Base-by-base conservation (phyloP, 2,888 invertebrate genomes). In the Pyrocoelia pectoralis region DNA sequence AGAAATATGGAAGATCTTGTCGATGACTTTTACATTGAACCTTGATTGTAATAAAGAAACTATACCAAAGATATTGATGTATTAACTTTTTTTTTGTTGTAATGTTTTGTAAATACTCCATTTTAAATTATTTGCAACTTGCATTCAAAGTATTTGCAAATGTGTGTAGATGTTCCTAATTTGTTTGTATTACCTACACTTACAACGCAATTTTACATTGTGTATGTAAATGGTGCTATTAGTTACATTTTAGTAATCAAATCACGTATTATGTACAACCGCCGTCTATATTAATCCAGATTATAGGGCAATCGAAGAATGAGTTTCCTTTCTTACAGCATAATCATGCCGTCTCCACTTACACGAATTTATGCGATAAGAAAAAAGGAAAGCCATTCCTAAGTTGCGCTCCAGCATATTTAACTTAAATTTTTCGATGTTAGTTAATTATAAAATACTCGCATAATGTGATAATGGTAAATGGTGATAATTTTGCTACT, bases 401-500 rank as follows among this genome's bases (percentile, higher is more conserved):
- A n/a, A n/a, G n/a, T n/a, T n/a, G n/a, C n/a, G n/a, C n/a, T n/a
- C n/a, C n/a, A n/a, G 14, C 13, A 14, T 41, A 14, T 41, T 17
- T 61, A 28, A 13, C 14, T 28, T 15, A 56, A 51, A 41, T 33
- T 15, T 72, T 70, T 73, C 73, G 68, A 71, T 73, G 70, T 73
- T 70, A 70, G 70, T 73, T 70, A 60, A 54, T n/a, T 43, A 28
- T 51, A 70, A 67, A 71, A 80, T 79, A 79, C 80, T 80, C 78
- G 77, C 77, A 74, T 78, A 73, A 74, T 80, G 80, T 80, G 80
- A 80, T 80, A 80, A 71, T 73, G 74, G 72, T 74, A 73, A 74
- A 76, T 66, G 62, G 66, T 63, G 59, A 62, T 57, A 61, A 33
- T 33, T 33, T n/a, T n/a, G 33, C 33, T 33, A 33, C 2, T 33